Evolutionary conservation across 2,888 invertebrate genomes (phyloP).

Genomic region (Seira musarum): DNA sequence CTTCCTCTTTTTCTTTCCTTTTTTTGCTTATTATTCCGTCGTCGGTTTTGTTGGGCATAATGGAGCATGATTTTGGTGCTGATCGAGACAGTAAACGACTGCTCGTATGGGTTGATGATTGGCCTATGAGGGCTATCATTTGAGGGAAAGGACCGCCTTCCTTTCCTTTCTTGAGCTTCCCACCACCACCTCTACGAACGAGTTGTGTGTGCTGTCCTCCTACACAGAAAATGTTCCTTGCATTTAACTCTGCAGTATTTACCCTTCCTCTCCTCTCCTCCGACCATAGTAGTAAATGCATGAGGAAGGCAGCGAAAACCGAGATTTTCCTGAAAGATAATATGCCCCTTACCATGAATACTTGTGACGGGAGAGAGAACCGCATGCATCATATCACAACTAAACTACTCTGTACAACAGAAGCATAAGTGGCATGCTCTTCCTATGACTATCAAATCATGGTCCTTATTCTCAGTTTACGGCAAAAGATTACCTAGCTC

Average conservation of each 20-base stretch:
- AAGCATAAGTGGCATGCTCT: not conserved
- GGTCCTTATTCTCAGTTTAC: not conserved
- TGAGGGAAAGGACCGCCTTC: constrained; percentile 61
- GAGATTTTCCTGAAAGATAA: not conserved
- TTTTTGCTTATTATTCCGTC: constrained; percentile 53
- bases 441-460: too few species aligned
- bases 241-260: not conserved
- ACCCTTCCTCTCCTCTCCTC: not conserved
- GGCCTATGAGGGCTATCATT: constrained; percentile 68
- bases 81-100: constrained; percentile 68
- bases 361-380: constrained; percentile 28
- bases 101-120: constrained; percentile 67
- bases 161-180: constrained; percentile 50
- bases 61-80: constrained; percentile 68
- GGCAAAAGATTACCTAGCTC: not conserved
- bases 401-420: not conserved
- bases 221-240: too few species aligned
- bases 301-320: constrained; percentile 9
- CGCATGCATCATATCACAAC: constrained; percentile 33
- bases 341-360: constrained; percentile 8
- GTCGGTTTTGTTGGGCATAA: constrained; percentile 59
- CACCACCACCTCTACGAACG: constrained; percentile 32
- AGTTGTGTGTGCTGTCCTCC: constrained; percentile 39
- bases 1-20: too few species aligned
- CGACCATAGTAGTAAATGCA: not conserved